Base-by-base conservation (phyloP, 2,797 vertebrate species). In the Crypturellus tataupa region DNA sequence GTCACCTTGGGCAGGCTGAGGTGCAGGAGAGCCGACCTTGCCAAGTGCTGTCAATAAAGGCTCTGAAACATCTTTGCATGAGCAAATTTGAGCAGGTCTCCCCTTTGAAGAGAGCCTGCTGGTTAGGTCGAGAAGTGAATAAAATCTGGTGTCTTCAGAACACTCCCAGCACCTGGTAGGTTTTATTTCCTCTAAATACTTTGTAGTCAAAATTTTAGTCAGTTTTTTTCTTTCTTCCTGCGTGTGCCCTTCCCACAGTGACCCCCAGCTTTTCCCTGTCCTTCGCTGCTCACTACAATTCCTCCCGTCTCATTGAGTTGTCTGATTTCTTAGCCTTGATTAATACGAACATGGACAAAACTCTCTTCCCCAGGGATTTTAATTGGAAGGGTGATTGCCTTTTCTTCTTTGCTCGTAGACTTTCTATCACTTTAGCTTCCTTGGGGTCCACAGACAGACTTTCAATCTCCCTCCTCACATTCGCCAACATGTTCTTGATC, bases 1-100 rank as follows among this genome's bases (percentile, higher is more conserved):
- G 37, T 90, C 85, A 94, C 95, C 91, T 76, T 35, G 39, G 94
- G 95, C 83, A 49, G 88, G 71, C 64, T 82, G 90, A 87, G 92
- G 75, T 85, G 80, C 75, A 90, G 81, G 76, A 90, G 85, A 97
- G 92, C 79, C 86, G 35, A 12, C 76, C 90, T 67, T 96, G 92
- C 80, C 90, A 89, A 96, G 85, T 92, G 95, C 88, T 96, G 95
- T 96, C 95, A 96, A 95, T 96, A 95, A 95, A 93, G 89, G 78
- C 96, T 93, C 86, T 93, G 75, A 95, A 94, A 94, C 87, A 67
- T 87, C 89, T 92, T 93, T 93, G 91, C 94, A 95, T 96, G 94
- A 95, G 93, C 90, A 92, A 92, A 94, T 85, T 93, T 79, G 83
- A 86, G 86, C 55, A 93, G 91, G 84, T 75, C 80, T 96, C 13